phyloP scores from a whole-genome alignment of 1,140 invertebrate genomes.

The Streblospio benedicti region DNA sequence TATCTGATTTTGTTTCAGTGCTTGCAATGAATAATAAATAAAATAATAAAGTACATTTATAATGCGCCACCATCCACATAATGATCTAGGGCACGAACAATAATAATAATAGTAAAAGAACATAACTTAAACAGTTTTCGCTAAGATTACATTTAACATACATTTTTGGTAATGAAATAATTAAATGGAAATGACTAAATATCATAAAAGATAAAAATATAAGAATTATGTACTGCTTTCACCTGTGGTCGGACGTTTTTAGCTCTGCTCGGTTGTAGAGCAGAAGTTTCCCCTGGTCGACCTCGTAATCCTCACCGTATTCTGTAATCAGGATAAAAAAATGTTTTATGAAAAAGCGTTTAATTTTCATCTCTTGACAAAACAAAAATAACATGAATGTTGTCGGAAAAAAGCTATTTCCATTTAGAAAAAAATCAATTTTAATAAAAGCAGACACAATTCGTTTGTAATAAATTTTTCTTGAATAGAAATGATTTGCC shows the following conservation, averaged over 20 bases:
- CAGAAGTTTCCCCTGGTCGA: constrained; percentile 66
- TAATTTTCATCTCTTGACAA: too few species aligned
- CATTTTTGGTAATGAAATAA: too few species aligned
- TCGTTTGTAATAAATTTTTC: too few species aligned
- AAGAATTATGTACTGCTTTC: not conserved
- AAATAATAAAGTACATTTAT: not conserved
- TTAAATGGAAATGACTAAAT: not conserved
- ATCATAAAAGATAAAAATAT: not conserved
- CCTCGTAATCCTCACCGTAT: constrained; percentile 39
- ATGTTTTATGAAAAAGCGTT: not conserved
- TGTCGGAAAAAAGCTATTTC: too few species aligned
- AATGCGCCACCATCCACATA: not conserved
- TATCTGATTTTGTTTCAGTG: not conserved
- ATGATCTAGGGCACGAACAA: not conserved
- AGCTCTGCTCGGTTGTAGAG: constrained; percentile 87
- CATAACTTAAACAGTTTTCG: not conserved
- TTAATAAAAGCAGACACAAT: too few species aligned
- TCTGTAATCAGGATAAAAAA: constrained; percentile 10
- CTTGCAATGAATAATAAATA: not conserved
- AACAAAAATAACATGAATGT: too few species aligned
- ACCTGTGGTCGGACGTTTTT: constrained; percentile 94
- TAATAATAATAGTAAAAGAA: not conserved
- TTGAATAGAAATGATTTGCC: too few species aligned
- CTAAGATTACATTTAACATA: too few species aligned
- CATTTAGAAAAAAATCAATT: too few species aligned